Evolutionary conservation across 2,797 vertebrate genomes (phyloP).

Genomic region (Vipera latastei): DNA sequence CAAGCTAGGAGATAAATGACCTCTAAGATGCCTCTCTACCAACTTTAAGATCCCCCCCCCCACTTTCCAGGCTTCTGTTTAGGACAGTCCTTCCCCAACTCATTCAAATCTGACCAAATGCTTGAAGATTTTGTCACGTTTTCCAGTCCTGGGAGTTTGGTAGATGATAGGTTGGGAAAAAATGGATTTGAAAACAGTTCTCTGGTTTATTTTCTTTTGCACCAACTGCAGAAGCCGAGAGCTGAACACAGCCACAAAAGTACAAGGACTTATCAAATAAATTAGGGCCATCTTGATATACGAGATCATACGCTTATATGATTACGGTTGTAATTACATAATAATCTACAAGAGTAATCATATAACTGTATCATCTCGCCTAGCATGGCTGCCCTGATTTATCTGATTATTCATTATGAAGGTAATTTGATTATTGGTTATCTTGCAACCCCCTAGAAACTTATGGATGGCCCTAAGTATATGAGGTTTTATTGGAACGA

Average conservation of each 20-base stretch:
- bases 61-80: neutral
- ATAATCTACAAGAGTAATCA: neutral
- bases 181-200: neutral
- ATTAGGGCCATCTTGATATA: neutral
- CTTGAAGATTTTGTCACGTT: neutral
- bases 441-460: neutral
- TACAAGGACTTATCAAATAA: neutral
- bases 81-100: neutral
- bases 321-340: neutral
- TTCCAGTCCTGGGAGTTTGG: neutral
- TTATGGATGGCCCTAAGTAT: neutral
- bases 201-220: neutral
- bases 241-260: neutral
- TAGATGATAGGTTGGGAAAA: neutral
- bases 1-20: neutral
- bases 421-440: neutral
- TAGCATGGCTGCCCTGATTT: neutral
- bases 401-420: neutral
- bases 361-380: neutral
- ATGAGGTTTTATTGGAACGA: neutral
- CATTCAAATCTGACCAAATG: neutral
- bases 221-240: neutral
- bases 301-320: neutral
- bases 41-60: neutral
- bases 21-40: neutral